Conservation (phyloP, 2,113 vertebrate species). For the Addax nasomaculatus region DNA sequence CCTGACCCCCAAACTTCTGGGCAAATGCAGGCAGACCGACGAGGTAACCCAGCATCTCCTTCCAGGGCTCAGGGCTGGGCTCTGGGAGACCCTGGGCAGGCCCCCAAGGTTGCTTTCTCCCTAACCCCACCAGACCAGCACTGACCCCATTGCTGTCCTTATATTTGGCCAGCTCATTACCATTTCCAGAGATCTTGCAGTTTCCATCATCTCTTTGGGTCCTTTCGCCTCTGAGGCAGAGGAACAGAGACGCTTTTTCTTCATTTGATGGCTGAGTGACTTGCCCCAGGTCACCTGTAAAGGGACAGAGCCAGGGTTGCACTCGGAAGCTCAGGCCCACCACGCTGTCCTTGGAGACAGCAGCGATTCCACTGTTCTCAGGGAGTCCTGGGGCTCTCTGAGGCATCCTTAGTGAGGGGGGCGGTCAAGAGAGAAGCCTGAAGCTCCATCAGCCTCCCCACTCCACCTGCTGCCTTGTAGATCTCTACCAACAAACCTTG, state of each 20-base stretch:
- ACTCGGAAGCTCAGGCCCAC: not conserved
- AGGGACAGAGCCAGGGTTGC: not conserved
- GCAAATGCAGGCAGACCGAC: fast-evolving
- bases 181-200: not conserved
- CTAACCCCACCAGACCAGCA: not conserved
- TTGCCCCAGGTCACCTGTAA: not conserved
- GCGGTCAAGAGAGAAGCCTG: not conserved
- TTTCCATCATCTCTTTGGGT: not conserved
- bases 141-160: not conserved
- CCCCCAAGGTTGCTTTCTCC: not conserved
- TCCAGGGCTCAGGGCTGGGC: not conserved
- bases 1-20: not conserved
- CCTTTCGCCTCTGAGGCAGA: not conserved
- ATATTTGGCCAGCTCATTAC: not conserved
- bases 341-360: not conserved
- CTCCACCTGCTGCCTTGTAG: not conserved
- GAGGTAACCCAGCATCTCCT: not conserved
- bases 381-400: not conserved
- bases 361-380: not conserved
- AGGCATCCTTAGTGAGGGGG: not conserved
- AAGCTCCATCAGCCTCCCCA: not conserved
- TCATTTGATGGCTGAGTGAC: not conserved
- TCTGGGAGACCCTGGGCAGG: not conserved
- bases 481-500: not conserved
- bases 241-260: not conserved